Percentiles rank a stretch among this genome's conserved stretches.
phyloP scores from a whole-genome alignment of 2,797 vertebrate genomes.

The Paguma larvata region DNA sequence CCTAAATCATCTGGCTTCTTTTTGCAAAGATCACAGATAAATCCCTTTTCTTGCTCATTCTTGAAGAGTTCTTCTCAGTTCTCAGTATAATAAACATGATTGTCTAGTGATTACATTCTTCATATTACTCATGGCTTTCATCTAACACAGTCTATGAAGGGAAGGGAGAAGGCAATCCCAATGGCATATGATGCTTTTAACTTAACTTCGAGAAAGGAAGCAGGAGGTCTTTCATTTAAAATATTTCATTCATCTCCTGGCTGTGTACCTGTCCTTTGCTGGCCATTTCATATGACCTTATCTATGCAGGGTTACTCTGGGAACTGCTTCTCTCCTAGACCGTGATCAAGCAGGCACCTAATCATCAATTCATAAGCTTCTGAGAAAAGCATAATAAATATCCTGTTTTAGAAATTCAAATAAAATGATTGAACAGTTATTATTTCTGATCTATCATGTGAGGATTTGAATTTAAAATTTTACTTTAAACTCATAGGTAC shows the following conservation, averaged over 20 bases:
- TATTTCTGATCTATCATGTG: not conserved
- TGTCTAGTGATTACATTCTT: constrained; percentile 65
- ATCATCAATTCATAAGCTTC: not conserved
- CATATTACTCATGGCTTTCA: not conserved
- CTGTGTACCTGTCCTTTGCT: not conserved
- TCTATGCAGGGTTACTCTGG: not conserved
- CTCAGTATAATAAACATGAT: constrained; percentile 37
- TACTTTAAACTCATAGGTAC: not conserved
- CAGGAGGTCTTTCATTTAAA: not conserved
- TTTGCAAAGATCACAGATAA: constrained; percentile 46
- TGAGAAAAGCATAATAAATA: not conserved
- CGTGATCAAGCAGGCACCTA: not conserved
- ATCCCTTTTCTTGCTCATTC: constrained; percentile 43
- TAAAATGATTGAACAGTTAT: not conserved
- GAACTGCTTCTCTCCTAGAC: not conserved
- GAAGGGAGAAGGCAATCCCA: not conserved
- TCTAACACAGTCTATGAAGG: not conserved
- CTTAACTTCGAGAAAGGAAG: not conserved
- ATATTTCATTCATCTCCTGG: not conserved
- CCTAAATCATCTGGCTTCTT: constrained; percentile 32
- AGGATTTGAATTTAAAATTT: not conserved
- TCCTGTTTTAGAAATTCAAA: not conserved
- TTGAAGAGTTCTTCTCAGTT: constrained; percentile 34
- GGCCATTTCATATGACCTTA: not conserved
- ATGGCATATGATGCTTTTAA: not conserved